Percentiles rank a stretch among this genome's conserved stretches.
Conservation (phyloP, 2,888 invertebrate genomes). For the Pseudococcus jackbeardsleyi region DNA sequence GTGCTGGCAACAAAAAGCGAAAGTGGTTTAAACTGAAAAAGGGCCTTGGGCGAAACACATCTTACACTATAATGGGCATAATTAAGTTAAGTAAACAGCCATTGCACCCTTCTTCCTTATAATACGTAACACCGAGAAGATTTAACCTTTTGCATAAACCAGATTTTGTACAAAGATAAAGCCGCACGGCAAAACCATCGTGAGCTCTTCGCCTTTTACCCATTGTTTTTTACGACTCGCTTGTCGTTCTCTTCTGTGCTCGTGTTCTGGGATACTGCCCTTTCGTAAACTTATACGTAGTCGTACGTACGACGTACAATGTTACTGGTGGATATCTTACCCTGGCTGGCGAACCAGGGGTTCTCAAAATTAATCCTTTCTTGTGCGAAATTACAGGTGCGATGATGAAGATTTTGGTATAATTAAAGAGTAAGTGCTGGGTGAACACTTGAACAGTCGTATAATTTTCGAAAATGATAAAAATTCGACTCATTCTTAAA, state of each 20-base stretch:
- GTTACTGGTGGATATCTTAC: background rate
- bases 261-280: background rate
- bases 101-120: slow-evolving; percentile 31
- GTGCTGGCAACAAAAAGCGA: slow-evolving; percentile 36
- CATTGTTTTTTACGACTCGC: slow-evolving; percentile 43
- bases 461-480: no score
- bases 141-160: slow-evolving; percentile 60
- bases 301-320: background rate
- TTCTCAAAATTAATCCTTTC: background rate
- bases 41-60: slow-evolving; percentile 44
- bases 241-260: background rate
- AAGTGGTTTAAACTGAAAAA: slow-evolving; percentile 53
- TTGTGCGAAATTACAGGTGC: no score
- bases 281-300: background rate
- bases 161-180: slow-evolving; percentile 58
- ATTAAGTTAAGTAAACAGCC: slow-evolving; percentile 58
- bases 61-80: slow-evolving; percentile 60
- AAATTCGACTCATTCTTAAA: no score
- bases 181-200: slow-evolving; percentile 34
- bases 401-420: no score
- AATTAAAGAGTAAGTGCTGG: no score
- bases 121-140: slow-evolving; percentile 27
- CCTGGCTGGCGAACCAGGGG: background rate
- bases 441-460: no score
- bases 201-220: slow-evolving; percentile 19